These are phyloP conservation scores for Poeciliopsis turrubarensis DNA, from an alignment of 2,113 vertebrate genomes.

Conservation along the genomic window DNA sequence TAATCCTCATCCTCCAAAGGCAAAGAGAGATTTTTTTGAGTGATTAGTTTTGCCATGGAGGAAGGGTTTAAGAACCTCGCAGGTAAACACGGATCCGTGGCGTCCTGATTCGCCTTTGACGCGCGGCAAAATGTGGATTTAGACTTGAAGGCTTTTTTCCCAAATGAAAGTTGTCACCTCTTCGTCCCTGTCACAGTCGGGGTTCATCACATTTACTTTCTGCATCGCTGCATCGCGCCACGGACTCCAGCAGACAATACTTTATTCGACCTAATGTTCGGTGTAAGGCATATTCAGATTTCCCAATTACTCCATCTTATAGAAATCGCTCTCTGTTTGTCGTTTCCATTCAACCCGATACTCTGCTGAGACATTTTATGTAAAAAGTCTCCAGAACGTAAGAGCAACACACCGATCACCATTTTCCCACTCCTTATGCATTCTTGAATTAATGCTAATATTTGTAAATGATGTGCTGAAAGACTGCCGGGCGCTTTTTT, in stretches of 20 bases:
- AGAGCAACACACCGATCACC: constrained; percentile 54
- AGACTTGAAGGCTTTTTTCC: constrained; percentile 18
- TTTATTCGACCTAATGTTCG: constrained; percentile 22
- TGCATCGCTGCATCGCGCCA: constrained; percentile 11
- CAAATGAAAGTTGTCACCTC: constrained; percentile 28
- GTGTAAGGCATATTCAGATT: constrained; percentile 28
- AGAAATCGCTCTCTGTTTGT: constrained; percentile 37
- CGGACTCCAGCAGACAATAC: constrained; percentile 15
- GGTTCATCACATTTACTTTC: constrained; percentile 24
- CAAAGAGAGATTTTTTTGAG: constrained; percentile 43
- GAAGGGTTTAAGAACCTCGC: constrained; percentile 36
- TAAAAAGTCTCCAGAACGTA: constrained; percentile 43
- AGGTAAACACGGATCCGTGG: constrained; percentile 40
- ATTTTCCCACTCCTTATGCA: constrained; percentile 63
- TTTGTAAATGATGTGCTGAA: constrained; percentile 68
- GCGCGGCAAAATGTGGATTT: constrained; percentile 25
- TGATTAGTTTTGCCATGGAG: constrained; percentile 49
- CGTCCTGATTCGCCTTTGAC: constrained; percentile 26
- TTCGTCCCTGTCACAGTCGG: constrained; percentile 15
- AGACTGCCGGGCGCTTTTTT: constrained; percentile 49
- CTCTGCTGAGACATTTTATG: constrained; percentile 40
- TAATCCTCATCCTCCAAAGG: constrained; percentile 64
- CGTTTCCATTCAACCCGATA: constrained; percentile 48
- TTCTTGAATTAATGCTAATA: constrained; percentile 73
- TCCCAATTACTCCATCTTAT: constrained; percentile 54